These are phyloP conservation scores for Temnothorax rugatulus DNA, from an alignment of 2,888 invertebrate species.

Conservation along the genomic window DNA sequence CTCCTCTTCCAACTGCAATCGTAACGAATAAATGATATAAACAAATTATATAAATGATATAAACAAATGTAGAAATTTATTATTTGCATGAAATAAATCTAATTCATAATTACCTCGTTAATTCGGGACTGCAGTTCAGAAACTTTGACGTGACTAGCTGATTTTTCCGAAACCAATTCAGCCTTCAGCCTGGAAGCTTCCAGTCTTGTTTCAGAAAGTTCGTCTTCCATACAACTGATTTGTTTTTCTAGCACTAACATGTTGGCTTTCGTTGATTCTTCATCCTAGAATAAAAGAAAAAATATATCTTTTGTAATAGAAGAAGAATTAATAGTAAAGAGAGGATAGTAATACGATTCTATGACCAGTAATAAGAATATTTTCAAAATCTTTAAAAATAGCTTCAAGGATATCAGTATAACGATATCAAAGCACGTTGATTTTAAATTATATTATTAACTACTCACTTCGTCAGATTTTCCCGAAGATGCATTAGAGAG, in stretches of 20 bases:
- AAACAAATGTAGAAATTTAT: constrained; percentile 19
- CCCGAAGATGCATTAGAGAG: constrained; percentile 88
- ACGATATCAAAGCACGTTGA: not conserved
- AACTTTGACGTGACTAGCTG: constrained; percentile 94
- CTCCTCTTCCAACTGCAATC: constrained; percentile 93
- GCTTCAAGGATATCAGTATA: not conserved
- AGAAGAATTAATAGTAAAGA: not conserved
- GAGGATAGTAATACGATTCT: not conserved
- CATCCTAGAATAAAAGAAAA: constrained; percentile 62
- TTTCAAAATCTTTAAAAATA: not conserved
- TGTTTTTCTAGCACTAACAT: constrained; percentile 93
- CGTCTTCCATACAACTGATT: constrained; percentile 95
- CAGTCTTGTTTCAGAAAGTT: constrained; percentile 93
- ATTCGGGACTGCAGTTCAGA: constrained; percentile 96
- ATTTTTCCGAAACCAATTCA: constrained; percentile 95
- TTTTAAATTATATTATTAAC: not conserved
- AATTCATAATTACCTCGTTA: constrained; percentile 89
- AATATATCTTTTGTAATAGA: not conserved
- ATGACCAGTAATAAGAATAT: not conserved
- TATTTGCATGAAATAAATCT: not conserved
- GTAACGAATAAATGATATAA: not conserved
- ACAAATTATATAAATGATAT: not conserved
- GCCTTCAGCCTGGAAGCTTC: constrained; percentile 95
- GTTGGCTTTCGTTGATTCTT: constrained; percentile 85
- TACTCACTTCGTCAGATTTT: constrained; percentile 91